Percentiles rank a stretch among this genome's conserved stretches.
Conservation (phyloP, 2,888 invertebrate genomes). For the Nymphalis c-album region DNA sequence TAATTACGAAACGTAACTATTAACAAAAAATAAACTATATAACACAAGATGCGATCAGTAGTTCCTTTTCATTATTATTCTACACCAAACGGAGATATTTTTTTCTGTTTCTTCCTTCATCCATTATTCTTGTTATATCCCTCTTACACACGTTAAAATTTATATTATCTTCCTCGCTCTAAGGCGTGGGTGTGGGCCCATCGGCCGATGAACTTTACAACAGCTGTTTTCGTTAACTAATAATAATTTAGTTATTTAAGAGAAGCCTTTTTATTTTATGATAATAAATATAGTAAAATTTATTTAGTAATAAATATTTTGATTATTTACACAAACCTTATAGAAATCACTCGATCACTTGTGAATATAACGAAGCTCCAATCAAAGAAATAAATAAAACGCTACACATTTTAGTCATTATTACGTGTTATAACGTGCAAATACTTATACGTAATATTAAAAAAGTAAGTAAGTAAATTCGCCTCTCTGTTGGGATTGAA, state of each 20-base stretch:
- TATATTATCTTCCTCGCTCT: constrained; percentile 46
- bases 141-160: constrained; percentile 37
- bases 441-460: no score
- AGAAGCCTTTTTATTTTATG: background rate
- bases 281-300: background rate
- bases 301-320: background rate
- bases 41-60: constrained; percentile 27
- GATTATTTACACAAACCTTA: no score
- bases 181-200: constrained; percentile 55
- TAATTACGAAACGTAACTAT: no score
- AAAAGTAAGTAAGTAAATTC: no score
- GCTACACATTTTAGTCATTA: no score
- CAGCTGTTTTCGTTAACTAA: constrained; percentile 61
- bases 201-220: constrained; percentile 59
- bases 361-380: no score
- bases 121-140: constrained; percentile 46
- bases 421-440: no score
- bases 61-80: constrained; percentile 53
- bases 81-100: constrained; percentile 46
- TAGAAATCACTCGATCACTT: no score
- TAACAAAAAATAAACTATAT: background rate
- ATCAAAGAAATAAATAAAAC: no score
- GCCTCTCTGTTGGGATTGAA: no score
- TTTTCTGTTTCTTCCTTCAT: constrained; percentile 53
- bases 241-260: constrained; percentile 23